phyloP scores from a whole-genome alignment of 2,797 vertebrate species.

The Sternarchorhynchus goeldii region DNA sequence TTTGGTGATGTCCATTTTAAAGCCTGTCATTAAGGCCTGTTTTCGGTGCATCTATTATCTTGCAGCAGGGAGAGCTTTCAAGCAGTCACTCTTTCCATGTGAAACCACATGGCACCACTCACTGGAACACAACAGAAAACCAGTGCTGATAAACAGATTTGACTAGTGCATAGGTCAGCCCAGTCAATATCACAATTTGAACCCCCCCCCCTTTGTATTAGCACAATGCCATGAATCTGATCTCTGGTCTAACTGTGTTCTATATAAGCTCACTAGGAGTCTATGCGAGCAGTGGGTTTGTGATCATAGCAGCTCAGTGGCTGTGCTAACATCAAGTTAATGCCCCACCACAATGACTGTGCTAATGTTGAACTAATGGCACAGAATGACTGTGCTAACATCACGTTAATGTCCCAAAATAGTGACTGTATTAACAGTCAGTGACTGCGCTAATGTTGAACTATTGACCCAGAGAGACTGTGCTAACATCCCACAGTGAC shows the following conservation, averaged over 20 bases:
- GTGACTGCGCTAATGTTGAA: too few species aligned
- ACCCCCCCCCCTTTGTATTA: slow-evolving; percentile 7
- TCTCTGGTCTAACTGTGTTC: not conserved
- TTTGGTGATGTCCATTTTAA: slow-evolving; percentile 74
- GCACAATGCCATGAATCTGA: not conserved
- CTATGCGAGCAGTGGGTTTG: too few species aligned
- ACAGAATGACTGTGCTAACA: too few species aligned
- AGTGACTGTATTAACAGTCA: too few species aligned
- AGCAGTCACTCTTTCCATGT: slow-evolving; percentile 67
- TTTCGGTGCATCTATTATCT: slow-evolving; percentile 66
- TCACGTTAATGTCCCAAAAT: too few species aligned
- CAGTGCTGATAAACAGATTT: slow-evolving; percentile 28
- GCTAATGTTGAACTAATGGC: too few species aligned
- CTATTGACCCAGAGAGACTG: too few species aligned
- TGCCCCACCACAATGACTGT: too few species aligned
- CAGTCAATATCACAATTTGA: slow-evolving; percentile 20
- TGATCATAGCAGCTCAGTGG: too few species aligned
- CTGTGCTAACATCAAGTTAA: too few species aligned
- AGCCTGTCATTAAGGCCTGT: slow-evolving; percentile 69
- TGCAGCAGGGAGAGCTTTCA: slow-evolving; percentile 61
- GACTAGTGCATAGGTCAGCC: slow-evolving; percentile 4
- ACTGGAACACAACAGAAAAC: not conserved
- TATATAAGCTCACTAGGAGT: too few species aligned
- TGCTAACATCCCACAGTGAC: too few species aligned
- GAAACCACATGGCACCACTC: slow-evolving; percentile 43